Evolutionary conservation across 2,888 invertebrate species (phyloP), one percentile per base, ranked within the genome.

Genomic region (Cancer borealis): DNA sequence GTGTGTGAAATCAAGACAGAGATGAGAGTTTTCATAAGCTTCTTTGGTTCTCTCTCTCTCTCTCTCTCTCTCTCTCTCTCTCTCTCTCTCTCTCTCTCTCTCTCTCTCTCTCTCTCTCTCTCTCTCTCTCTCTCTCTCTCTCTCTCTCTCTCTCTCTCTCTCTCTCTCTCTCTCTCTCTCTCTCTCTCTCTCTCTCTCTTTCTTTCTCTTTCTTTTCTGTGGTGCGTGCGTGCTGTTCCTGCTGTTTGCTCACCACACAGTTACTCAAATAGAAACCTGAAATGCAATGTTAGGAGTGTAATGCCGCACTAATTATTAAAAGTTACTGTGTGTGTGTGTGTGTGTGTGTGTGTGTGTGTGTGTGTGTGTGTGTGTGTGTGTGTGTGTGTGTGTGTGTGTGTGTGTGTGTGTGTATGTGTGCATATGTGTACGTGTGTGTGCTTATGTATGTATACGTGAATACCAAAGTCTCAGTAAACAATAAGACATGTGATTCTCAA

Each of bases 121-220:
- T 73, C 73, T 73, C 73, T 73, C 73, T 73, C 66, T 66, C 66
- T 66, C 66, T 66, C 66, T 66, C 66, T 79, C 79, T 79, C 79
- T 79, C 79, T 79, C 79, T 79, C 79, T 66, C 79, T 79, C 79
- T 79, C 79, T 79, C 79, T 79, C 79, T 79, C 79, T 79, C 79
- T 79, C 79, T 79, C 79, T 79, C 79, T 79, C 79, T 79, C 79
- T 79, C 79, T 79, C 79, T 79, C 79, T 79, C 79, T 79, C 79
- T 79, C 79, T 79, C 79, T 79, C 79, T 79, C 79, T 79, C 79
- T 79, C 79, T 79, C 79, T 79, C 79, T 79, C 79, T 79, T 30
- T 79, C 79, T 79, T 30, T 26, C 79, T 30, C 79, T 30, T 30
- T 30, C 30, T 30, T 30, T 12, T 26, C 12, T 12, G 79, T 79